Evolutionary conservation across 2,797 vertebrate genomes (phyloP), one percentile per base, ranked within the genome.

Genomic region (Hippoglossus hippoglossus): DNA sequence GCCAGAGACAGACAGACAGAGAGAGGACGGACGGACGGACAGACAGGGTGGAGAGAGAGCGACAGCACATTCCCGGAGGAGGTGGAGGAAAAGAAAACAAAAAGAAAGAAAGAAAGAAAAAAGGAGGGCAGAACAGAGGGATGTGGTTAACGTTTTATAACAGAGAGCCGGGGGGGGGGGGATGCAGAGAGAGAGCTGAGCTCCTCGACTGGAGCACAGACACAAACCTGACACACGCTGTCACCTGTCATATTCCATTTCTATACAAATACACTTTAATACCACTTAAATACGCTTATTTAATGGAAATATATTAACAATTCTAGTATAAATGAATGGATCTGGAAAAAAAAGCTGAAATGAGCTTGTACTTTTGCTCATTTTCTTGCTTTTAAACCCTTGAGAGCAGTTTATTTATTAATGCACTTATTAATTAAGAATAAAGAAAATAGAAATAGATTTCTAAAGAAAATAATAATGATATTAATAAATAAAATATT

Each of bases 81-180:
- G 56, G 56, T 75, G 71, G 79, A 52, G 50, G 72, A 78, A 62
- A 83, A 66, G 71, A 66, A 70, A n/a, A 64, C 1, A 19, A 19
- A 74, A n/a, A 64, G 18, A 8, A 46, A 74, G 52, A 34, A 72
- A 70, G 67, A 25, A 78, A 71, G 74, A 58, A 26, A 72, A 81
- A 79, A 83, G 91, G 87, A 94, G 95, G 95, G 95, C 94, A 98
- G 77, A 95, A 98, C 95, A 98, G 93, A 97, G 93, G 95, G 95
- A 94, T 94, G 95, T 96, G 93, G 95, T 99, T 98, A 98, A 94
- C 77, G 92, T 95, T 95, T 91, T 83, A 15, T 81, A 93, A 95
- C 90, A 67, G 28, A 94, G 55, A 95, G 94, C 92, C 91, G 93
- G 94, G 92, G 81, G 31, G 9, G 31, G 34, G 36, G 36, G 36